Conservation (phyloP, 1,140 invertebrate genomes). For the Protaetia brevitarsis region DNA sequence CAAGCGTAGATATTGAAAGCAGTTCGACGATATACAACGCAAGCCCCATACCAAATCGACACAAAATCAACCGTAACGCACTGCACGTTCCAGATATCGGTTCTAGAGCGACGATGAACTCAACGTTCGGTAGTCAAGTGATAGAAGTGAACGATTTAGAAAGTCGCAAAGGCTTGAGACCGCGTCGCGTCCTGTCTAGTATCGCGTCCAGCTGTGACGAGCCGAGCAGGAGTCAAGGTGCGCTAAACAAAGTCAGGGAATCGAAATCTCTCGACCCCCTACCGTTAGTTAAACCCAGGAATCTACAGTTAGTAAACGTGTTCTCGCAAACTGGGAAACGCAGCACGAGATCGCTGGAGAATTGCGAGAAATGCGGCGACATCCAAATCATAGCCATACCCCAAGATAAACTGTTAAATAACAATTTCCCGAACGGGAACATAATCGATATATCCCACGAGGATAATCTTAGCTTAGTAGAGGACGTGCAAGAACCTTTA, state of each 20-base stretch:
- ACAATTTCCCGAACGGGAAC: slow-evolving; percentile 58
- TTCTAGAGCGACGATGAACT: slow-evolving; percentile 53
- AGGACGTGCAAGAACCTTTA: slow-evolving; percentile 56
- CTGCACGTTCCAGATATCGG: slow-evolving; percentile 43
- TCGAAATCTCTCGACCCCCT: slow-evolving; percentile 54
- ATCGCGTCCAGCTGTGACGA: slow-evolving; percentile 56
- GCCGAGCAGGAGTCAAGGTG: slow-evolving; percentile 45
- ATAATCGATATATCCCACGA: slow-evolving; percentile 46
- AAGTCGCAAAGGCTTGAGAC: slow-evolving; percentile 44
- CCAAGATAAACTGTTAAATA: slow-evolving; percentile 52
- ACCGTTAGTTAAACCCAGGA: slow-evolving; percentile 39
- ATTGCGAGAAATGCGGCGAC: slow-evolving; percentile 51
- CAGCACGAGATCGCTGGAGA: slow-evolving; percentile 41
- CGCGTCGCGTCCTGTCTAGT: slow-evolving; percentile 51
- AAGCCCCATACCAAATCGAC: slow-evolving; percentile 39
- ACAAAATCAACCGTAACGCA: slow-evolving; percentile 38
- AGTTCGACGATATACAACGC: slow-evolving; percentile 45
- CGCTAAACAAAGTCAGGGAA: slow-evolving; percentile 49
- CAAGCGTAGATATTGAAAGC: slow-evolving; percentile 46
- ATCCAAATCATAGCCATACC: slow-evolving; percentile 48
- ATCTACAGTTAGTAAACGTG: slow-evolving; percentile 34
- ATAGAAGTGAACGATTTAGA: slow-evolving; percentile 47
- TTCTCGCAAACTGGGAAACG: slow-evolving; percentile 37
- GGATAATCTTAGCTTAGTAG: slow-evolving; percentile 37
- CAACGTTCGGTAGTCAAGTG: slow-evolving; percentile 48